Percentiles rank a stretch among this genome's conserved stretches.
These are phyloP conservation scores for Epinephelus lanceolatus DNA, from an alignment of 2,113 vertebrate genomes.

Conservation along the genomic window DNA sequence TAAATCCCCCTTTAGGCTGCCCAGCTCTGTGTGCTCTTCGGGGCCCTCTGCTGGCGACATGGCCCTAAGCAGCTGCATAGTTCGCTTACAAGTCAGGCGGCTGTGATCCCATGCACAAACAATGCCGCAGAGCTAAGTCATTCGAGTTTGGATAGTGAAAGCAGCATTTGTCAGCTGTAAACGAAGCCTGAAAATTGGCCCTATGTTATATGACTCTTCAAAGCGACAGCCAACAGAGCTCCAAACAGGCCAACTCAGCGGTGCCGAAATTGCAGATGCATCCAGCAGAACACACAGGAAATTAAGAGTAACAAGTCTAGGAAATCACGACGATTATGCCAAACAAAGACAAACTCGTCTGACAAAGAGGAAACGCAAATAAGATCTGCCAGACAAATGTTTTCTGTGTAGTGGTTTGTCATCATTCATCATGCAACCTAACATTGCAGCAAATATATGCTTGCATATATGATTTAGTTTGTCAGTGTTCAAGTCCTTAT, in stretches of 20 bases:
- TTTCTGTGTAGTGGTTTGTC: not conserved
- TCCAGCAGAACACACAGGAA: conserved; percentile 4
- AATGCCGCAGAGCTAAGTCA: not conserved
- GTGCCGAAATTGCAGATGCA: conserved; percentile 1
- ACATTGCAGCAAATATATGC: not conserved
- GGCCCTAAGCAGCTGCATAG: too few relatives aligned
- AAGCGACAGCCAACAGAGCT: not conserved
- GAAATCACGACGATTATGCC: conserved; percentile 15
- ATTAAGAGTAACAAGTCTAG: not conserved
- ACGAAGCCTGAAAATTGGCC: not conserved
- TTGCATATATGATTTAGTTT: not conserved
- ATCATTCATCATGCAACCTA: not conserved
- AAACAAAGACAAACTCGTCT: conserved; percentile 24
- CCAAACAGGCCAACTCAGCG: not conserved
- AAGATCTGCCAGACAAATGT: not conserved
- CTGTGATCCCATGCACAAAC: conserved; percentile 6
- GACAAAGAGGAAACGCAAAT: not conserved
- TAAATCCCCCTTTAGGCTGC: too few relatives aligned
- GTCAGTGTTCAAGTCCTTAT: not conserved
- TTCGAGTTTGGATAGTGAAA: conserved; percentile 11
- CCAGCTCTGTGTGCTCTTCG: too few relatives aligned
- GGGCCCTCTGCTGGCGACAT: too few relatives aligned
- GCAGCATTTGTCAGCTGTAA: conserved; percentile 21
- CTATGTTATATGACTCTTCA: not conserved
- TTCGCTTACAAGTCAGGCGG: too few relatives aligned